Base-by-base conservation (phyloP, 2,113 vertebrate species). In the Petromus typicus region DNA sequence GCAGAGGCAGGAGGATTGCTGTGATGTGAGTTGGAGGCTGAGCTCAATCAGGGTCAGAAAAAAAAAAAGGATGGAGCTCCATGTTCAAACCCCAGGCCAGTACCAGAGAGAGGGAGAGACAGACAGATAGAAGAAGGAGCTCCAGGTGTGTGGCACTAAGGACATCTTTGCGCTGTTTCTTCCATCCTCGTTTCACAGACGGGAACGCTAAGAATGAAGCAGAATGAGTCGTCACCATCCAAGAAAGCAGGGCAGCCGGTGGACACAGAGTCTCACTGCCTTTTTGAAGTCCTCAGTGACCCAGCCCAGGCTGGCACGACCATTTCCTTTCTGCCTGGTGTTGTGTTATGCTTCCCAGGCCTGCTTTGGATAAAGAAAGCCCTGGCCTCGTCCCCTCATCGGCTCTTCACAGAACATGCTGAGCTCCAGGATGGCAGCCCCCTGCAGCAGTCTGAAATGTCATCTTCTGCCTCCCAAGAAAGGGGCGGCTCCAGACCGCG, bases 161-260 rank as follows among this genome's bases (percentile, higher is more conserved):
- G 32, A 18, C 59, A 61, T 5, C 0, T 5, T 73, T 45, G 75
- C 1, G 43, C 20, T 5, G 40, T 27, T 40, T 56, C n/a, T 66
- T 43, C 48, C 54, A 23, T 7, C 9, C 16, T 34, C 3, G 0
- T 11, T 27, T n/a, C 22, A 61, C n/a, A 63, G 54, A 56, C 3
- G 66, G 4, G 3, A 16, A 73, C 32, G 8, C 23, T 0, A 59
- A n/a, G 57, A 76, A 63, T 2, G 11, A 25, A 40, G 34, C 83
- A 63, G 71, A 34, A 34, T 54, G 27, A 4, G 13, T 37, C 80
- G 18, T 13, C 69, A 20, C 23, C 7, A 1, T 1, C 48, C 64
- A 30, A 18, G 69, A 64, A 13, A 64, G 4, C 9, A 3, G 18
- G 30, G 30, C 17, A 30, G 45, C 40, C 14, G 0, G 0, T 9